Percentiles rank a stretch among this genome's conserved stretches.
phyloP scores from a whole-genome alignment of 2,888 invertebrate genomes.

The Lobophora halterata region DNA sequence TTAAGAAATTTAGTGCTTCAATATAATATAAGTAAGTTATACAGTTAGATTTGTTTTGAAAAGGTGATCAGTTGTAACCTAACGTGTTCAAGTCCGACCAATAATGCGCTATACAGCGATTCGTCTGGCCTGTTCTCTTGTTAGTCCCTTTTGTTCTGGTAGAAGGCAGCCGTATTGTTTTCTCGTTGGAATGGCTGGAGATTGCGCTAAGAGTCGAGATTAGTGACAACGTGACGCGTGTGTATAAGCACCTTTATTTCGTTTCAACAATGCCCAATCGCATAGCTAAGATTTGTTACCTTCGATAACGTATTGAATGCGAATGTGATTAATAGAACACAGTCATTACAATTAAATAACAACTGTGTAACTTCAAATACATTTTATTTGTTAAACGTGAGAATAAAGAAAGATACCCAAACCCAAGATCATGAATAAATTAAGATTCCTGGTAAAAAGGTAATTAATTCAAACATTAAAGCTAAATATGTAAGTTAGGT shows the following conservation, averaged over 20 bases:
- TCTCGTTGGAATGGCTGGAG: constrained; percentile 64
- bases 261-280: constrained; percentile 52
- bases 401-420: too few relatives aligned
- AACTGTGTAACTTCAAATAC: too few relatives aligned
- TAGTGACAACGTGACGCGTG: constrained; percentile 72
- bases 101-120: constrained; percentile 67
- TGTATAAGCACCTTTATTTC: constrained; percentile 61
- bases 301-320: constrained; percentile 30
- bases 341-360: constrained; percentile 17
- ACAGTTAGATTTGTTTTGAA: constrained; percentile 52
- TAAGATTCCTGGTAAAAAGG: too few relatives aligned
- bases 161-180: constrained; percentile 75
- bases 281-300: constrained; percentile 34
- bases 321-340: constrained; percentile 27
- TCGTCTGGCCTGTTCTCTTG: constrained; percentile 71
- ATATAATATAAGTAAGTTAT: too few relatives aligned
- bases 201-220: constrained; percentile 75
- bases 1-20: too few relatives aligned
- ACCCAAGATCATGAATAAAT: too few relatives aligned
- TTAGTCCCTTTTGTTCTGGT: constrained; percentile 68
- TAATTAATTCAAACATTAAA: too few relatives aligned
- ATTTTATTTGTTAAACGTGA: too few relatives aligned
- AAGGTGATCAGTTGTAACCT: constrained; percentile 52
- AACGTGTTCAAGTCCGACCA: constrained; percentile 55
- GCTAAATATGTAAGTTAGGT: too few relatives aligned